phyloP scores from a whole-genome alignment of 2,113 vertebrate genomes.

The Pycnonotus jocosus region DNA sequence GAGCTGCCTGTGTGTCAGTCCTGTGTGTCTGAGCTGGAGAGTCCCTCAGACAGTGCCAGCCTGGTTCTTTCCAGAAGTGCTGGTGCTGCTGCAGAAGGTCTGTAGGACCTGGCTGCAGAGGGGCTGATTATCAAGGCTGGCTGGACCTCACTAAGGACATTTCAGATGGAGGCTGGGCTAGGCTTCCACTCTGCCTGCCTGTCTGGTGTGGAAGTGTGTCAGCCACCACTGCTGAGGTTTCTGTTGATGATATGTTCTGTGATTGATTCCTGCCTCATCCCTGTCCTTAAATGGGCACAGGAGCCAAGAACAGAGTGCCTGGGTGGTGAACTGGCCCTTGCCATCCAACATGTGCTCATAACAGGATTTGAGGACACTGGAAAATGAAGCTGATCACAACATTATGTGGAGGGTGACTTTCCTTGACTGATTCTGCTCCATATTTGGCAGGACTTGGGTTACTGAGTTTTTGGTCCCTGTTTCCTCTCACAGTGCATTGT shows the following conservation, averaged over 20 bases:
- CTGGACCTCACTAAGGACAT: not conserved
- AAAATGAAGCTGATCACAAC: not conserved
- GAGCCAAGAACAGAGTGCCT: not conserved
- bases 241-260: not conserved
- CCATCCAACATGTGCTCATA: not conserved
- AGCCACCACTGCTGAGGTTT: not conserved
- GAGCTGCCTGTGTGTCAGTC: not conserved
- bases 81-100: not conserved
- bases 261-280: not conserved
- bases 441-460: fast-evolving
- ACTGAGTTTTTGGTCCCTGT: not conserved
- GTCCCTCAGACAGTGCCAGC: not conserved
- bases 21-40: not conserved
- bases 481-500: not conserved
- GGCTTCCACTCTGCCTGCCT: not conserved
- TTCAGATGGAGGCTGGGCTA: not conserved
- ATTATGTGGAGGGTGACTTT: not conserved
- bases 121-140: not conserved
- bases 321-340: not conserved
- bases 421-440: not conserved
- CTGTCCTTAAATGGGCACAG: not conserved
- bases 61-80: not conserved
- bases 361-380: not conserved
- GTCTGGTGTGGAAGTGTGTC: not conserved
- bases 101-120: not conserved